A percentile compares a stretch with the other conserved stretches of the same genome.
phyloP scores from a whole-genome alignment of 2,113 vertebrate species.

The Origma solitaria region DNA sequence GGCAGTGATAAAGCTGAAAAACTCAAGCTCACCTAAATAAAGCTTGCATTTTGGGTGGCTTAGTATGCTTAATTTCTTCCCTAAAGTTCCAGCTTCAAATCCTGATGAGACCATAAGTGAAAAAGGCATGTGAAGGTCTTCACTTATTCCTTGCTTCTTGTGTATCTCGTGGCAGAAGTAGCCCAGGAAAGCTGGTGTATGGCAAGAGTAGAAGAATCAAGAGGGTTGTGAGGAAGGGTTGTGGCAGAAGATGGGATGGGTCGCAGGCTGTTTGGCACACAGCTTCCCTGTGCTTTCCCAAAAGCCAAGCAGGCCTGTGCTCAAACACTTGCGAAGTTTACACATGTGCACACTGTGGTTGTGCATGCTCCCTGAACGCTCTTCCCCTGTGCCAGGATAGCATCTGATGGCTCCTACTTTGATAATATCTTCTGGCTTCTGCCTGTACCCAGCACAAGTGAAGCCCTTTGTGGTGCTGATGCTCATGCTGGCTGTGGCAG shows the following conservation, averaged over 20 bases:
- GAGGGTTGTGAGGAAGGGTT: neutral
- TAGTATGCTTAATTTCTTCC: neutral
- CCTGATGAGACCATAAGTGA: neutral
- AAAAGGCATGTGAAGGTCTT: neutral
- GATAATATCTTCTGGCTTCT: neutral
- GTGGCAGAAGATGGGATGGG: neutral
- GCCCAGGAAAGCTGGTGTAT: neutral
- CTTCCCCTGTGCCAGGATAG: neutral
- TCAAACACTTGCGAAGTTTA: neutral
- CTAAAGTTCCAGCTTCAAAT: neutral
- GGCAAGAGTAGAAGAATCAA: neutral
- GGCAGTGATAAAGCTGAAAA: neutral
- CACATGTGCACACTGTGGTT: rapidly evolving
- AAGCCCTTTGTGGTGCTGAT: neutral
- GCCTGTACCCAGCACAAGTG: neutral
- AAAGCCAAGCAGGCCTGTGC: neutral
- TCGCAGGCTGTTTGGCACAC: neutral
- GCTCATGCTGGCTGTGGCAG: neutral
- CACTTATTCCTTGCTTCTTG: neutral
- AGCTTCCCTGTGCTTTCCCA: neutral
- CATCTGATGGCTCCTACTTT: neutral
- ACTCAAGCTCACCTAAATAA: neutral
- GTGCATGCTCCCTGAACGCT: neutral
- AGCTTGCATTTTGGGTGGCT: neutral
- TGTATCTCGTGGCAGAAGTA: neutral